These are phyloP conservation scores for Pelobates cultripes DNA, from an alignment of 2,797 vertebrate genomes.

Conservation along the genomic window DNA sequence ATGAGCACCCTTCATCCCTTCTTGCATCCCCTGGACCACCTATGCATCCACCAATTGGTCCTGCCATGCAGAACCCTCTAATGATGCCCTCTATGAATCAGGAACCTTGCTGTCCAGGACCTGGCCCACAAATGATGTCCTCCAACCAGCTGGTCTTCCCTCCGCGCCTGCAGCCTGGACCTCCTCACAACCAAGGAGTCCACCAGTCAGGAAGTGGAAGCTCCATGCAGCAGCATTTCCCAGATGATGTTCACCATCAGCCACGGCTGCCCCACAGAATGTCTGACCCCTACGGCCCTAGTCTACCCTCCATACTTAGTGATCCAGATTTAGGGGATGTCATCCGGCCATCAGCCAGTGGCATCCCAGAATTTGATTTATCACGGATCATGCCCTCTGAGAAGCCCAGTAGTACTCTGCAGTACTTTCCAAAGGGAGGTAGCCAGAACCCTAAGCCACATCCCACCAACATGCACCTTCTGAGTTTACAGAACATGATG, in stretches of 20 bases:
- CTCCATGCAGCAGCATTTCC: conserved; percentile 80
- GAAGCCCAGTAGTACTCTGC: conserved; percentile 97
- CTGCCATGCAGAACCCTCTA: conserved; percentile 71
- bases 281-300: conserved; percentile 70
- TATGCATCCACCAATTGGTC: conserved; percentile 78
- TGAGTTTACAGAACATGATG: conserved; percentile 99
- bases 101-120: conserved; percentile 79
- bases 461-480: conserved; percentile 87
- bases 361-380: conserved; percentile 96
- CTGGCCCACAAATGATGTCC: conserved; percentile 83
- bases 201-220: conserved; percentile 65
- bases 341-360: conserved; percentile 89
- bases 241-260: conserved; percentile 68
- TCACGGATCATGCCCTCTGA: conserved; percentile 97
- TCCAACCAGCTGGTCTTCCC: conserved; percentile 85
- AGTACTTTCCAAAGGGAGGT: conserved; percentile 95
- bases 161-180: conserved; percentile 86
- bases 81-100: conserved; percentile 71
- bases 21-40: conserved; percentile 87
- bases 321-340: conserved; percentile 95
- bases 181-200: conserved; percentile 65
- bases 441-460: conserved; percentile 77
- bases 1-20: conserved; percentile 82
- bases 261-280: conserved; percentile 78
- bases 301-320: conserved; percentile 77